A percentile compares a stretch with the other conserved stretches of the same genome.
Conservation (phyloP, 2,888 invertebrate species). For the Plebejus anna region DNA sequence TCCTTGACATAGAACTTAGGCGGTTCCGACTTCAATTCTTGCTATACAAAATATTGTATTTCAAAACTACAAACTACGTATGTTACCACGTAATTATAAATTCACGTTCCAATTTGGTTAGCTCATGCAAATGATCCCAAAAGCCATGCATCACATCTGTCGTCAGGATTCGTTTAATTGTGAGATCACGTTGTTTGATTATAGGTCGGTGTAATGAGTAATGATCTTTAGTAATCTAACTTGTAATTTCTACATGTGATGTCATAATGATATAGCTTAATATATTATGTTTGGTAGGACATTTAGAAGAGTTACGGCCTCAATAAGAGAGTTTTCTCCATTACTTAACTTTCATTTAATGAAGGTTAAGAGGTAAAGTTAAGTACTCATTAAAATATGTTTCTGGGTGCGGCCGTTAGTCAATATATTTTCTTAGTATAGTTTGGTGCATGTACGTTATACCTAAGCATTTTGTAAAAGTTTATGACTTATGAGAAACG, state of each 20-base stretch:
- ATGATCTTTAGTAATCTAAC: background rate
- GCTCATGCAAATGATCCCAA: background rate
- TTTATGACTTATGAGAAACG: no score
- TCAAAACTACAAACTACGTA: background rate
- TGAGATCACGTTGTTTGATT: slow-evolving; percentile 4
- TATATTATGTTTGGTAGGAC: background rate
- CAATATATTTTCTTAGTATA: no score
- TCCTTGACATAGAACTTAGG: no score
- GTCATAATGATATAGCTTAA: background rate
- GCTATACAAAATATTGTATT: no score
- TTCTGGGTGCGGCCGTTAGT: no score
- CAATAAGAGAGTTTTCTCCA: background rate
- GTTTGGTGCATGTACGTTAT: no score
- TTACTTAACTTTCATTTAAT: no score
- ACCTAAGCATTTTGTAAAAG: no score
- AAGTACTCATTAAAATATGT: no score
- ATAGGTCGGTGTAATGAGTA: background rate
- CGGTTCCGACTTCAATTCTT: no score
- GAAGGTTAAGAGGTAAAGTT: no score
- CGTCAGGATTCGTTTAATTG: background rate
- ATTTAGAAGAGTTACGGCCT: background rate
- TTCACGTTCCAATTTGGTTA: background rate
- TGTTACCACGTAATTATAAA: background rate
- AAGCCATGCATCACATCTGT: slow-evolving; percentile 14
- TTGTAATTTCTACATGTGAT: slow-evolving; percentile 4